Evolutionary conservation across 2,888 invertebrate species (phyloP).

Genomic region (Galeruca laticollis): DNA sequence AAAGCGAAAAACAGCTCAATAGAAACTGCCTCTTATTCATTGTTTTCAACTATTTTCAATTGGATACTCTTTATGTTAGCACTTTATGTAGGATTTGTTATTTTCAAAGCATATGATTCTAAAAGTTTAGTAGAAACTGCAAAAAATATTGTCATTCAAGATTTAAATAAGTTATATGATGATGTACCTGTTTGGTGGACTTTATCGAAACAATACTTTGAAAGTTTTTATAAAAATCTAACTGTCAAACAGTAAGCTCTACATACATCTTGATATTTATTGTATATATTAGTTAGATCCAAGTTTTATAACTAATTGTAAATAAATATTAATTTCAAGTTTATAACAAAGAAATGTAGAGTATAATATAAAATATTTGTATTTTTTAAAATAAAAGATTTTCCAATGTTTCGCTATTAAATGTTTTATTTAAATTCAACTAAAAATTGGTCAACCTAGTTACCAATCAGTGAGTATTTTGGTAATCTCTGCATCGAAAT

Average conservation of each 20-base stretch:
- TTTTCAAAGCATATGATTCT: constrained; percentile 22
- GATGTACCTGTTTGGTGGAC: constrained; percentile 18
- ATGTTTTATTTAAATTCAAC: background rate
- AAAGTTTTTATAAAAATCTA: constrained; percentile 12
- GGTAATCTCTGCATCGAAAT: no score
- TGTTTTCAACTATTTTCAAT: constrained; percentile 10
- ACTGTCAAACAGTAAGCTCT: background rate
- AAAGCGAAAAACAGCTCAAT: background rate
- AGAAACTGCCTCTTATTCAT: constrained; percentile 10
- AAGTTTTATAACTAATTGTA: constrained; percentile 1
- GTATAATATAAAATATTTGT: background rate
- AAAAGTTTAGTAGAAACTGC: constrained; percentile 17
- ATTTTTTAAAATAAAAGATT: background rate
- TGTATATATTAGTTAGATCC: background rate
- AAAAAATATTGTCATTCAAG: constrained; percentile 8
- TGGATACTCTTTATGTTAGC: constrained; percentile 8
- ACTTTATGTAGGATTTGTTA: constrained; percentile 22
- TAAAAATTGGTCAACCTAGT: no score
- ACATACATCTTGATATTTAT: background rate
- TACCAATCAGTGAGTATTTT: no score
- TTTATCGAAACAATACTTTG: constrained; percentile 6
- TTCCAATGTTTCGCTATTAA: background rate
- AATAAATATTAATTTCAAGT: background rate
- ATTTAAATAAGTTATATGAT: constrained; percentile 18
- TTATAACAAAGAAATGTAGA: background rate